Conservation (phyloP, 2,113 vertebrate species). For the Argyrosomus japonicus region DNA sequence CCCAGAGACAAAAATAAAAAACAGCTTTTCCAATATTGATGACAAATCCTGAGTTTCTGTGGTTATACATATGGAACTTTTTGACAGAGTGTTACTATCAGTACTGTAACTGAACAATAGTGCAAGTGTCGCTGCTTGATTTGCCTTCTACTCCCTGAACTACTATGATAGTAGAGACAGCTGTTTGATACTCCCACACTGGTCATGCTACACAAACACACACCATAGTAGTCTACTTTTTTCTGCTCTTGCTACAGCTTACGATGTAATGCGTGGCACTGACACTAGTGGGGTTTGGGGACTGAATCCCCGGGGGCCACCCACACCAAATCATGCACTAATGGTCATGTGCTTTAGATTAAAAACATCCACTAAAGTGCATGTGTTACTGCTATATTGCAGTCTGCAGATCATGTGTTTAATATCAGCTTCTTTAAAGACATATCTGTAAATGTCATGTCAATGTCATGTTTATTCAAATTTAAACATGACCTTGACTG, state of each 20-base stretch:
- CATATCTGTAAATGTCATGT: background rate
- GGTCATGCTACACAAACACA: slow-evolving; percentile 44
- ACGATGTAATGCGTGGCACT: slow-evolving; percentile 22
- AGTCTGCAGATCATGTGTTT: background rate
- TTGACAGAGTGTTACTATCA: slow-evolving; percentile 77
- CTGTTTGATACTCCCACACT: slow-evolving; percentile 76
- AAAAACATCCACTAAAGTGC: background rate
- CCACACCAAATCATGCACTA: slow-evolving; percentile 12
- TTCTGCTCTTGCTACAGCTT: slow-evolving; percentile 33
- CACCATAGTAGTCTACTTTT: background rate
- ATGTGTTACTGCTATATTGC: background rate
- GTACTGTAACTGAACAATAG: slow-evolving; percentile 49
- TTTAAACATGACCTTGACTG: too few relatives aligned
- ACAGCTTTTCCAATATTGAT: slow-evolving; percentile 62
- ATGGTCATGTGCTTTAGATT: slow-evolving; percentile 38
- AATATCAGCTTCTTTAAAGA: background rate
- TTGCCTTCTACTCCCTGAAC: slow-evolving; percentile 42
- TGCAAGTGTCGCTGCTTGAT: slow-evolving; percentile 32
- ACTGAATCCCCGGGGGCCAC: slow-evolving; percentile 35
- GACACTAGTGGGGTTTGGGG: slow-evolving; percentile 34
- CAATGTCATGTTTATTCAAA: background rate
- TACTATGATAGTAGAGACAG: slow-evolving; percentile 50
- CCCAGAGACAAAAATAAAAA: slow-evolving; percentile 35
- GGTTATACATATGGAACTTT: slow-evolving; percentile 65
- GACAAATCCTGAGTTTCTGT: slow-evolving; percentile 75